Percentiles rank a stretch among this genome's conserved stretches.
Evolutionary conservation across 2,797 vertebrate species (phyloP).

Genomic region (Molothrus aeneus): DNA sequence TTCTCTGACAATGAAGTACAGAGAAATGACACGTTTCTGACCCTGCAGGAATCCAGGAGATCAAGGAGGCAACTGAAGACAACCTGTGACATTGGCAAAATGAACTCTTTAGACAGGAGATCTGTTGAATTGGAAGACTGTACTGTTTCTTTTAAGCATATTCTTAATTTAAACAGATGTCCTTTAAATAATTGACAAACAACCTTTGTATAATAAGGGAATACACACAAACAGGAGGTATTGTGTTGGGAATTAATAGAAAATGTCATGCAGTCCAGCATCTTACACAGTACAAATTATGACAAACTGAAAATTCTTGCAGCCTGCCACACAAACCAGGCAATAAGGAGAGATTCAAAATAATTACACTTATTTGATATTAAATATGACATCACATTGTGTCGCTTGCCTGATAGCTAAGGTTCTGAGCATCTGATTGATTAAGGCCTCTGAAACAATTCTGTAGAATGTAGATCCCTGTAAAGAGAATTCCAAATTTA

Average conservation of each 20-base stretch:
- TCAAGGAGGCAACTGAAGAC: neutral
- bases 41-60: neutral
- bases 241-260: neutral
- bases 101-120: neutral
- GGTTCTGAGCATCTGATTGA: neutral
- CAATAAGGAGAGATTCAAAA: slow-evolving; percentile 6
- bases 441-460: neutral
- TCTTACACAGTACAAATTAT: neutral
- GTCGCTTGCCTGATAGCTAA: neutral
- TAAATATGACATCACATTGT: neutral
- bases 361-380: neutral
- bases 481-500: neutral
- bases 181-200: slow-evolving; percentile 22
- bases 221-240: neutral
- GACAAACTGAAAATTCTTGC: neutral
- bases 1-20: neutral
- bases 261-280: neutral
- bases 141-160: neutral
- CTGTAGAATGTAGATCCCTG: neutral
- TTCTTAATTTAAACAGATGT: neutral
- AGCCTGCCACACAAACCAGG: neutral
- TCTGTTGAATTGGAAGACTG: neutral
- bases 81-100: neutral
- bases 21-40: neutral
- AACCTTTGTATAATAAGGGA: neutral